phyloP scores from a whole-genome alignment of 1,140 invertebrate species.

The Dreissena rostriformis region DNA sequence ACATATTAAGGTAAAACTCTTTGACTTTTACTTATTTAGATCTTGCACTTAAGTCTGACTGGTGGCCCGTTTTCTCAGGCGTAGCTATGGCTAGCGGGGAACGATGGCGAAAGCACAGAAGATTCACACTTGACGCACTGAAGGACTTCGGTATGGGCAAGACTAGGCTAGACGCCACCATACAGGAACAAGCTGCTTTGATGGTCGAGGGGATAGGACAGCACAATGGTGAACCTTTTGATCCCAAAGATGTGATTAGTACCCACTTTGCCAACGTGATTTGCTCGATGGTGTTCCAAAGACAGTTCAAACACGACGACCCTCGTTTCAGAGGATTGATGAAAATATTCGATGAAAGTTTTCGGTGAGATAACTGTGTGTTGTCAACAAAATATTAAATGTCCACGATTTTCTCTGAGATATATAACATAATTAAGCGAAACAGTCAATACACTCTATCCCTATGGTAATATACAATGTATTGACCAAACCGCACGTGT shows the following conservation, averaged over 20 bases:
- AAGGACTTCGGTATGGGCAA: slow-evolving; percentile 53
- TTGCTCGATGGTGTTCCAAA: slow-evolving; percentile 9
- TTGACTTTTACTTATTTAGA: neutral
- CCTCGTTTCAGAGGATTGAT: slow-evolving; percentile 7
- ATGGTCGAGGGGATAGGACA: slow-evolving; percentile 6
- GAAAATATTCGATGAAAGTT: slow-evolving; percentile 21
- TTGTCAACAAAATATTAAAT: neutral
- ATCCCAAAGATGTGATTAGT: slow-evolving; percentile 12
- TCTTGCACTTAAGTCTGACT: neutral
- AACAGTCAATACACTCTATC: neutral
- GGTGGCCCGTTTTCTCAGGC: neutral
- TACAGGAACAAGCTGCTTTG: slow-evolving; percentile 31
- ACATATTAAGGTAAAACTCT: neutral
- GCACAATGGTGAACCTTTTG: slow-evolving; percentile 29
- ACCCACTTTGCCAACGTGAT: slow-evolving; percentile 30
- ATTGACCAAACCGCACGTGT: neutral
- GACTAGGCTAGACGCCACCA: slow-evolving; percentile 15
- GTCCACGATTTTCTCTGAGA: neutral
- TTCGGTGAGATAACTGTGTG: slow-evolving; percentile 12
- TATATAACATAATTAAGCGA: neutral
- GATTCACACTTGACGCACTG: slow-evolving; percentile 16
- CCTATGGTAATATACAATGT: no score
- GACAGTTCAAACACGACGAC: slow-evolving; percentile 45
- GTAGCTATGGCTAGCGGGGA: slow-evolving; percentile 15
- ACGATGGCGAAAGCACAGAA: slow-evolving; percentile 23